Conservation (phyloP, 2,888 invertebrate species). For the Lithophane semibrunnea region DNA sequence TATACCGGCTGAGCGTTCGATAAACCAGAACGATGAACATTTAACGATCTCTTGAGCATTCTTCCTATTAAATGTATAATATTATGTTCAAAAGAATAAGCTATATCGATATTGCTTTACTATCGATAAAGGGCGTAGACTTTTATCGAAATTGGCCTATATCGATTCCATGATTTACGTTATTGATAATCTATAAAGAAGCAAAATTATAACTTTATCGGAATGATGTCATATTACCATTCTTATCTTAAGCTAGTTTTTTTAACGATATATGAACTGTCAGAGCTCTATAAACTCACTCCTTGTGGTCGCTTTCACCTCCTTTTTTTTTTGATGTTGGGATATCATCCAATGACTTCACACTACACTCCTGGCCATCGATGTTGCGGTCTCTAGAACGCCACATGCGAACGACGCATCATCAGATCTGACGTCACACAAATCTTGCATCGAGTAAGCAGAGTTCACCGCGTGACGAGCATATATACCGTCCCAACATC, state of each 20-base stretch:
- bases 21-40: constrained; percentile 57
- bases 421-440: too few relatives aligned
- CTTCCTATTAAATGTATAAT: constrained; percentile 1
- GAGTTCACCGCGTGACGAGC: too few relatives aligned
- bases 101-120: constrained; percentile 4
- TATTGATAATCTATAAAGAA: constrained; percentile 10
- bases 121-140: not conserved
- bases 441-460: too few relatives aligned
- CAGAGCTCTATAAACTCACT: not conserved
- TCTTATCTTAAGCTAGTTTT: constrained; percentile 27
- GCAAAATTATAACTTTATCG: constrained; percentile 2
- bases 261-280: not conserved
- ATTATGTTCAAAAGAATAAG: constrained; percentile 15
- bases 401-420: too few relatives aligned
- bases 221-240: constrained; percentile 17
- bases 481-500: too few relatives aligned
- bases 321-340: too few relatives aligned
- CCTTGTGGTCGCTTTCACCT: too few relatives aligned
- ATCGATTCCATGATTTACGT: constrained; percentile 16
- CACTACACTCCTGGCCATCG: too few relatives aligned
- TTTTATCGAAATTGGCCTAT: not conserved
- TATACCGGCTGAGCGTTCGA: constrained; percentile 67
- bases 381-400: too few relatives aligned
- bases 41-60: constrained; percentile 46
- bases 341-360: too few relatives aligned